Evolutionary conservation across 2,888 invertebrate species (phyloP), one percentile per base, ranked within the genome.

Genomic region (Frankliniella fusca): DNA sequence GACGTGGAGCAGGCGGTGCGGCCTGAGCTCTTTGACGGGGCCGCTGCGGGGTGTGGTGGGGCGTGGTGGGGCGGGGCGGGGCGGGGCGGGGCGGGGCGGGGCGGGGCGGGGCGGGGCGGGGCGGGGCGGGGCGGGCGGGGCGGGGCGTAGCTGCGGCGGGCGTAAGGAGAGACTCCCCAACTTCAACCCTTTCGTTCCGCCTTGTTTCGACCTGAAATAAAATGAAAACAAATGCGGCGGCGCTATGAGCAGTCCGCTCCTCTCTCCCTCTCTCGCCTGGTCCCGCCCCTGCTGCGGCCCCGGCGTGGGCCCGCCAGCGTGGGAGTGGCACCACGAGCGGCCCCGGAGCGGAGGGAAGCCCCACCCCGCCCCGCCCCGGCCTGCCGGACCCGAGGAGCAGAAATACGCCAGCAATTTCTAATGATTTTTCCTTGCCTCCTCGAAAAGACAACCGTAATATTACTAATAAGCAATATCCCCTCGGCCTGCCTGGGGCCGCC

Each of bases 161-260:
- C 38, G 38, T 38, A 38, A 38, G 61, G 61, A 18, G 61, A 18
- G 61, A 61, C 61, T 0, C 15, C 23, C 70, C 38, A 38, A 38
- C 38, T 38, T 70, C 70, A 70, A 70, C 9, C 70, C 70, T 76
- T 76, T 76, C 70, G 70, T 76, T 76, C 70, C 70, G 70, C 70
- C 70, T 76, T 76, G 70, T 76, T 76, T 27, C 70, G 27, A 76
- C 70, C 27, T 76, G 70, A 76, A 76, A 27, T 23, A 76, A 76
- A 61, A 61, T 20, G 61, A 15, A 61, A 61, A 61, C 18, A 18
- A 61, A 61, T 61, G 61, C 54, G 61, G 61, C 61, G 61, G 61
- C 61, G 61, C 38, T 38, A 15, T 61, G 61, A 61, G 61, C 18
- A 61, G 18, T 2, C 12, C 18, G 50, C 50, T 54, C 3, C 10